Conservation (phyloP, 2,113 vertebrate genomes). For the Bothrops jararaca region DNA sequence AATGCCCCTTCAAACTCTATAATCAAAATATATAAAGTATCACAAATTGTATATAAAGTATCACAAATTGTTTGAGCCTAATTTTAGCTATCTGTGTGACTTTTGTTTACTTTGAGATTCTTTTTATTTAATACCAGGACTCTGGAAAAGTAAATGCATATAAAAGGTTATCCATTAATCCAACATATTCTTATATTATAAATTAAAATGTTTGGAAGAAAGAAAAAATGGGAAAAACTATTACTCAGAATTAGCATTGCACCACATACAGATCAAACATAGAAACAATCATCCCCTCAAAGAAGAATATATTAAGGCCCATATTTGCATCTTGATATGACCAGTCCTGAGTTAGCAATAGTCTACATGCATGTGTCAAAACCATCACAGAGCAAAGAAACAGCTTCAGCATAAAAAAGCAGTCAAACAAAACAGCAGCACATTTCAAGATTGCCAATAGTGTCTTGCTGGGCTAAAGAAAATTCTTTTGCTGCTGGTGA, state of each 20-base stretch:
- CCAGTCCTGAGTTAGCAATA: neutral
- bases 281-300: neutral
- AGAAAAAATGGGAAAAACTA: neutral
- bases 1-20: neutral
- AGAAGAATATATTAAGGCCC: neutral
- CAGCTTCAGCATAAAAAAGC: neutral
- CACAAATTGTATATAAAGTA: neutral
- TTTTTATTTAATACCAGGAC: neutral
- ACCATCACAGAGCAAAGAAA: neutral
- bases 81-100: neutral
- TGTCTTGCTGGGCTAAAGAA: neutral
- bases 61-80: neutral
- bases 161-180: neutral
- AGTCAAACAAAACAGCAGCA: neutral
- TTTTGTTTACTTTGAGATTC: no score
- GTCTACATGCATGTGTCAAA: neutral
- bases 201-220: slow-evolving; percentile 1
- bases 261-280: neutral
- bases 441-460: neutral
- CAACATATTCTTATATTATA: neutral
- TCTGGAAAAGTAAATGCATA: slow-evolving; percentile 4
- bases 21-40: neutral
- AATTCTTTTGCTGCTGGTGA: neutral
- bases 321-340: neutral
- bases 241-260: neutral